Evolutionary conservation across 2,888 invertebrate genomes (phyloP).

Genomic region (Aporophyla lueneburgensis): DNA sequence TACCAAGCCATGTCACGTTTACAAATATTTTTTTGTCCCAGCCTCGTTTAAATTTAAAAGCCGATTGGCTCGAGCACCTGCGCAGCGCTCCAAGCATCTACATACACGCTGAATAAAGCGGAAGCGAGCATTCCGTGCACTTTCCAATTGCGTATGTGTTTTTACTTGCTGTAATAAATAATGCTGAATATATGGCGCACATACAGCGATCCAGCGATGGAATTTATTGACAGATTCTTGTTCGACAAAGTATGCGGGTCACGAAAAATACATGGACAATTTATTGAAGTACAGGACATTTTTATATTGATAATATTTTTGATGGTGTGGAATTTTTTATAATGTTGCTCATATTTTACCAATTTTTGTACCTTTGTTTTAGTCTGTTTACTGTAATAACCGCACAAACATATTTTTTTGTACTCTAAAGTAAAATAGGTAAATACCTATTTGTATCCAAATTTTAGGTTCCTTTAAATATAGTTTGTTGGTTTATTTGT

Average conservation of each 20-base stretch:
- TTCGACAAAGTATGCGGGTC: not conserved
- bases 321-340: not conserved
- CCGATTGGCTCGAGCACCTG: constrained; percentile 50
- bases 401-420: not conserved
- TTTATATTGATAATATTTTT: not conserved
- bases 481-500: not conserved
- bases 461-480: not conserved
- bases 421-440: not conserved
- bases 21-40: constrained; percentile 20
- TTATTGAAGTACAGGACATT: constrained; percentile 1
- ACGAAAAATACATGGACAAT: constrained; percentile 3
- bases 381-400: not conserved
- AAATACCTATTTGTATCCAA: not conserved
- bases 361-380: not conserved
- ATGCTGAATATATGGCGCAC: constrained; percentile 12
- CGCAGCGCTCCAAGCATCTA: constrained; percentile 38
- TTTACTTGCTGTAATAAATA: constrained; percentile 49
- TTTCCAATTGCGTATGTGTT: constrained; percentile 18
- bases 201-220: not conserved
- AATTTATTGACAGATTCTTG: constrained; percentile 19
- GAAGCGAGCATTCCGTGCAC: constrained; percentile 51
- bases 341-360: not conserved
- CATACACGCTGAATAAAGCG: constrained; percentile 61
- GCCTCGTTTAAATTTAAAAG: constrained; percentile 53
- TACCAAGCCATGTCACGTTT: not conserved